These are phyloP conservation scores for Machimus rusticus DNA, from an alignment of 2,888 invertebrate species.

Conservation along the genomic window DNA sequence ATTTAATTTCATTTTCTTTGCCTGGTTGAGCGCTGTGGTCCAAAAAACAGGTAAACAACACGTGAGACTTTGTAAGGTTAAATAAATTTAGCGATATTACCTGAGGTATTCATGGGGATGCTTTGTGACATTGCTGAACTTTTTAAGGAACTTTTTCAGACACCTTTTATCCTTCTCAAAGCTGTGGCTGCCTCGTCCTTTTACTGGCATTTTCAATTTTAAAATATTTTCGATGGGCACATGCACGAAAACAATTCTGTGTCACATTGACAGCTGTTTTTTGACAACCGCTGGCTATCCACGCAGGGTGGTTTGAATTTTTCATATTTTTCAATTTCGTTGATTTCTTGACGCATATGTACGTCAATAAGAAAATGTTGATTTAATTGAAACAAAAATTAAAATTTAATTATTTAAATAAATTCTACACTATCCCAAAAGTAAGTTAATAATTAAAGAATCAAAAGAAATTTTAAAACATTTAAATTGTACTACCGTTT, in stretches of 20 bases:
- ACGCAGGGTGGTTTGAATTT: neutral
- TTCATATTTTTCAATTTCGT: neutral
- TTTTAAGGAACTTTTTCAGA: neutral
- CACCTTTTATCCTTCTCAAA: neutral
- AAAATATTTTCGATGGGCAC: neutral
- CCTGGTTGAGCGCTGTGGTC: constrained; percentile 67
- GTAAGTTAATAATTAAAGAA: neutral
- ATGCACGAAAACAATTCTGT: neutral
- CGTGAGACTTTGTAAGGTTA: constrained; percentile 2
- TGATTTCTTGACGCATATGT: neutral
- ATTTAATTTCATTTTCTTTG: constrained; percentile 67
- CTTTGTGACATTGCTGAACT: neutral
- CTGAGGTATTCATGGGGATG: constrained; percentile 16
- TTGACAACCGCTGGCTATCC: neutral
- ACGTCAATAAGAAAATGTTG: neutral
- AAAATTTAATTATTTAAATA: neutral
- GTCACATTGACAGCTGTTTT: neutral
- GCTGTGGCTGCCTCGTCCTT: neutral
- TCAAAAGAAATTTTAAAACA: neutral
- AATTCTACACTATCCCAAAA: neutral
- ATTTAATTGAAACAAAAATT: neutral
- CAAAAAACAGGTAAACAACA: constrained; percentile 1
- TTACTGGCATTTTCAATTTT: neutral
- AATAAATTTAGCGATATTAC: neutral
- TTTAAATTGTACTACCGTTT: neutral